A percentile compares a stretch with the other conserved stretches of the same genome.
Evolutionary conservation across 2,888 invertebrate genomes (phyloP).

Genomic region (Lepetodrilus schrolli): DNA sequence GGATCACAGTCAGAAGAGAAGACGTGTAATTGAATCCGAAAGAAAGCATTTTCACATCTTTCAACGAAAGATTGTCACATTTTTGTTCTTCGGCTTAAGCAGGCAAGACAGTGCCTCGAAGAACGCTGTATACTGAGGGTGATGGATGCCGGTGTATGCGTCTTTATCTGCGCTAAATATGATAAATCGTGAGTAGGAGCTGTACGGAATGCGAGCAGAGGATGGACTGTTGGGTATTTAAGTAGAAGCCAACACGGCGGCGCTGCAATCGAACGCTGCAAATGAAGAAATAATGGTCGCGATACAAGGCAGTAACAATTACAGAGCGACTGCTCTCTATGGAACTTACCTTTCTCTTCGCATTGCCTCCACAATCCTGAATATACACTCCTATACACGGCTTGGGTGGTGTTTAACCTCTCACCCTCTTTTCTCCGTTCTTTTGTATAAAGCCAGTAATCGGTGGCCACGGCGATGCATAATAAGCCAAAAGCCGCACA

Average conservation of each 20-base stretch:
- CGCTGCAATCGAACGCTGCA: neutral
- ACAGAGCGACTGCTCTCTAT: neutral
- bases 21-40: neutral
- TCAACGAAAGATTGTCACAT: neutral
- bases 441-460: constrained; percentile 73
- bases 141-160: neutral
- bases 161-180: neutral
- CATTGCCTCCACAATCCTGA: constrained; percentile 73
- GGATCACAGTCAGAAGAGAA: neutral
- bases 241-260: neutral
- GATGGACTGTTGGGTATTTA: neutral
- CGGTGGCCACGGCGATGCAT: constrained; percentile 74
- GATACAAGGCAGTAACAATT: too few species aligned
- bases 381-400: constrained; percentile 59
- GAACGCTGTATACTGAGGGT: neutral
- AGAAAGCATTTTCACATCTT: constrained; percentile 7
- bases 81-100: neutral
- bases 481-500: constrained; percentile 74
- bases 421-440: constrained; percentile 59
- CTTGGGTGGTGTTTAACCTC: constrained; percentile 50
- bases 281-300: neutral
- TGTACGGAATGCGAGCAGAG: neutral
- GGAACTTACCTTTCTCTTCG: constrained; percentile 63
- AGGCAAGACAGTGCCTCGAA: neutral
- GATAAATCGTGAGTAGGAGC: neutral